A percentile compares a stretch with the other conserved stretches of the same genome.
Evolutionary conservation across 2,888 invertebrate genomes (phyloP).

Genomic region (Apotomis capreana): DNA sequence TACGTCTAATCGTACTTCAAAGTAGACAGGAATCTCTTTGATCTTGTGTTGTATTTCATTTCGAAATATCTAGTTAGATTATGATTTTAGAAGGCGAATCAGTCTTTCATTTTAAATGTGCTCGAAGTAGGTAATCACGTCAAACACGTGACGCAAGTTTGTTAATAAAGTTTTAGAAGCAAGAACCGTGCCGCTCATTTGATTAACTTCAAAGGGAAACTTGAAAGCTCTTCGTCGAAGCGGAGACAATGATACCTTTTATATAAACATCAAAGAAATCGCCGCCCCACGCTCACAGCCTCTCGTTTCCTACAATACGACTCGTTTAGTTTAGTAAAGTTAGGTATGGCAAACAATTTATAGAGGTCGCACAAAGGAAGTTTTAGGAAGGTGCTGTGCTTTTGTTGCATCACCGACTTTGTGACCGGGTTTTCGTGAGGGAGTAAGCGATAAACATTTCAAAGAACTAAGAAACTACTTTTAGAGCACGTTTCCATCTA

Average conservation of each 20-base stretch:
- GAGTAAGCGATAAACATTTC: constrained; percentile 9
- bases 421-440: constrained; percentile 13
- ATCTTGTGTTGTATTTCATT: constrained; percentile 41
- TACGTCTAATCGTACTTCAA: constrained; percentile 40
- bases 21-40: constrained; percentile 38
- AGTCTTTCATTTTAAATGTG: constrained; percentile 34
- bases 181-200: constrained; percentile 36
- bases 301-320: constrained; percentile 9
- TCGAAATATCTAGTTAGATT: constrained; percentile 41
- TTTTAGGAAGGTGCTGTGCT: constrained; percentile 35
- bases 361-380: constrained; percentile 27
- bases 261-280: constrained; percentile 39
- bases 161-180: constrained; percentile 40
- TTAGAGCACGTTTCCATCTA: constrained; percentile 26
- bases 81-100: constrained; percentile 36
- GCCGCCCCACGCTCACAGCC: constrained; percentile 30
- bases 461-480: constrained; percentile 21
- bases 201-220: constrained; percentile 41
- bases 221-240: constrained; percentile 42
- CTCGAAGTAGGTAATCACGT: constrained; percentile 25
- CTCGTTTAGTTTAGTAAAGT: constrained; percentile 1
- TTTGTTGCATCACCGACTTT: constrained; percentile 32
- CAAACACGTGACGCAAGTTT: constrained; percentile 40
- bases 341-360: constrained; percentile 27
- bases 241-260: constrained; percentile 42